Evolutionary conservation across 2,113 vertebrate genomes (phyloP).

Genomic region (Anarhynchus alexandrinus): DNA sequence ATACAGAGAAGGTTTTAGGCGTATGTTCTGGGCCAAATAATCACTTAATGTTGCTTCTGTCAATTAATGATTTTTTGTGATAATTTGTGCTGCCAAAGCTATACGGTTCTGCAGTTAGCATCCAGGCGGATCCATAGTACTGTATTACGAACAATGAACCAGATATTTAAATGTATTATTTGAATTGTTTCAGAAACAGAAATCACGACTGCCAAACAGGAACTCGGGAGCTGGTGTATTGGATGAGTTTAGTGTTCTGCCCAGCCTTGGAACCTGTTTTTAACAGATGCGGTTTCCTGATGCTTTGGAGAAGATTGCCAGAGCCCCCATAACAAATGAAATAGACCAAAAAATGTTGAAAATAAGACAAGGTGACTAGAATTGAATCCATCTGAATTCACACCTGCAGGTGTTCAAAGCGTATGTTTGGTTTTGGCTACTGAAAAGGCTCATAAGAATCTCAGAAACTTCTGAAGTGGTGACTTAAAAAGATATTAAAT

Average conservation of each 20-base stretch:
- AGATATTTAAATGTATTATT: neutral
- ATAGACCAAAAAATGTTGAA: neutral
- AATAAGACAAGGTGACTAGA: neutral
- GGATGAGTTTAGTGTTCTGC: neutral
- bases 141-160: neutral
- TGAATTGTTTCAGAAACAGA: neutral
- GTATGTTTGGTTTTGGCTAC: accelerated
- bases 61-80: neutral
- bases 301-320: neutral
- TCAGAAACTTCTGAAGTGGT: neutral
- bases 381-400: neutral
- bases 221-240: neutral
- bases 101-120: no score
- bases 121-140: neutral
- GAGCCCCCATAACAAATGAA: neutral
- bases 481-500: neutral
- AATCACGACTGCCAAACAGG: neutral
- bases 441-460: neutral
- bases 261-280: neutral
- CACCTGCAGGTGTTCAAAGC: neutral
- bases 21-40: accelerated
- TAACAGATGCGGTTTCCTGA: neutral
- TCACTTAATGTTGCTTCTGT: no score
- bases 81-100: neutral
- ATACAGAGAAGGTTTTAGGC: neutral